Percentiles rank a stretch among this genome's conserved stretches.
These are phyloP conservation scores for Drosophila subpulchrella DNA, from an alignment of 1,140 invertebrate genomes.

Conservation along the genomic window DNA sequence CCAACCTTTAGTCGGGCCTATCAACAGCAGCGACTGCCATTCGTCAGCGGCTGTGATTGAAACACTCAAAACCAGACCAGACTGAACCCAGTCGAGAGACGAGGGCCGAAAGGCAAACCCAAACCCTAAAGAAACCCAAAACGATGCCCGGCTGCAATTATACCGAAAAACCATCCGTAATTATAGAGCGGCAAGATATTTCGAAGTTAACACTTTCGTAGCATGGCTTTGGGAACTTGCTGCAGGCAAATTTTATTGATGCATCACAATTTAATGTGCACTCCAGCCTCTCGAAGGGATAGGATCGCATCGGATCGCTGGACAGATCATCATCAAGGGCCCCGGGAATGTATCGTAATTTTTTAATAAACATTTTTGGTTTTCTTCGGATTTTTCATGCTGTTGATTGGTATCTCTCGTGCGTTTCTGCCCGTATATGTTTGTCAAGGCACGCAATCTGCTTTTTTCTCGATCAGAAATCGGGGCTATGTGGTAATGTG, in stretches of 20 bases:
- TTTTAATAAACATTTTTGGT: slow-evolving; percentile 77
- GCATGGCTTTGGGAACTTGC: slow-evolving; percentile 80
- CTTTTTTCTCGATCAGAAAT: slow-evolving; percentile 25
- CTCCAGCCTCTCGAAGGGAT: slow-evolving; percentile 37
- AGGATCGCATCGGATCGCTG: slow-evolving; percentile 23
- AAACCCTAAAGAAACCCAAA: slow-evolving; percentile 13
- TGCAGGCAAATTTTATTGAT: slow-evolving; percentile 83
- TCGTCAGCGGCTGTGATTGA: slow-evolving; percentile 80
- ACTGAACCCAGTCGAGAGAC: neutral
- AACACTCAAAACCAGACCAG: slow-evolving; percentile 56
- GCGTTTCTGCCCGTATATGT: slow-evolving; percentile 19
- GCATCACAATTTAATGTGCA: slow-evolving; percentile 83
- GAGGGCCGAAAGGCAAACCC: neutral
- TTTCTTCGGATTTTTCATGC: slow-evolving; percentile 66
- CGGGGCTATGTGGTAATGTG: slow-evolving; percentile 39
- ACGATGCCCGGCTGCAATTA: slow-evolving; percentile 63
- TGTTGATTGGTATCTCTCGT: slow-evolving; percentile 73
- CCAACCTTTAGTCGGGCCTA: slow-evolving; percentile 35
- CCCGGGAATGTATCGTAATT: slow-evolving; percentile 64
- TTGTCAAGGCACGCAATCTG: slow-evolving; percentile 73
- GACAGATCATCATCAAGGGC: slow-evolving; percentile 61
- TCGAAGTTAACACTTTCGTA: slow-evolving; percentile 85
- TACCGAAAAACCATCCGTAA: slow-evolving; percentile 82
- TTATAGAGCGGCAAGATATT: slow-evolving; percentile 83
- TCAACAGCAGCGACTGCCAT: slow-evolving; percentile 67